Evolutionary conservation across 2,888 invertebrate genomes (phyloP).

Genomic region (Trissoscelio sp.): DNA sequence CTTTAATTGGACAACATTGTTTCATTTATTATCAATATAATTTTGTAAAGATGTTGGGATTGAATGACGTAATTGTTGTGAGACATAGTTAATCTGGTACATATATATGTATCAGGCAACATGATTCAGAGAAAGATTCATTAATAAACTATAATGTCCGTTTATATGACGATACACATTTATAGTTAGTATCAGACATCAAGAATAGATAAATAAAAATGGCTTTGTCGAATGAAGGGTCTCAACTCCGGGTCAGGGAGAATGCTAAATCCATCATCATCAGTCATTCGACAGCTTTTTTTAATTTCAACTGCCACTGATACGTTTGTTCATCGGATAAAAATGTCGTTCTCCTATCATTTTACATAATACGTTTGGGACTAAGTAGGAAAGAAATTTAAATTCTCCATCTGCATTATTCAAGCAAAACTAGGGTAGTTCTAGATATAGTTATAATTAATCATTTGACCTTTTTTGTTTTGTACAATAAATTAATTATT

Average conservation of each 20-base stretch:
- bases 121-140: conserved; percentile 6
- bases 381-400: background rate
- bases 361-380: background rate
- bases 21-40: background rate
- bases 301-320: conserved; percentile 21
- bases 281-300: conserved; percentile 37
- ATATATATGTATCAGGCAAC: conserved; percentile 1
- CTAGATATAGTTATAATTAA: too few relatives aligned
- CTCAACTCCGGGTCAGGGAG: conserved; percentile 9
- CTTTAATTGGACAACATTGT: too few relatives aligned
- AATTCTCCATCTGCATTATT: background rate
- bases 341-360: conserved; percentile 1
- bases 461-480: too few relatives aligned
- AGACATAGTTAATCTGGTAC: background rate
- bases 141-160: conserved; percentile 32
- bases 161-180: conserved; percentile 21
- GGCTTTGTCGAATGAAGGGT: conserved; percentile 24
- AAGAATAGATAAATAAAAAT: conserved; percentile 36
- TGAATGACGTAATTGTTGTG: conserved; percentile 36
- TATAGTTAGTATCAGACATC: conserved; percentile 8
- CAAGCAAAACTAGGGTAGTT: too few relatives aligned
- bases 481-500: too few relatives aligned
- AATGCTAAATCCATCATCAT: conserved; percentile 37
- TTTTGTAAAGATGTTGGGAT: conserved; percentile 20
- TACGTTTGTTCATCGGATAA: conserved; percentile 6